Base-by-base conservation (phyloP, 2,113 vertebrate genomes). In the Tenrec ecaudatus region DNA sequence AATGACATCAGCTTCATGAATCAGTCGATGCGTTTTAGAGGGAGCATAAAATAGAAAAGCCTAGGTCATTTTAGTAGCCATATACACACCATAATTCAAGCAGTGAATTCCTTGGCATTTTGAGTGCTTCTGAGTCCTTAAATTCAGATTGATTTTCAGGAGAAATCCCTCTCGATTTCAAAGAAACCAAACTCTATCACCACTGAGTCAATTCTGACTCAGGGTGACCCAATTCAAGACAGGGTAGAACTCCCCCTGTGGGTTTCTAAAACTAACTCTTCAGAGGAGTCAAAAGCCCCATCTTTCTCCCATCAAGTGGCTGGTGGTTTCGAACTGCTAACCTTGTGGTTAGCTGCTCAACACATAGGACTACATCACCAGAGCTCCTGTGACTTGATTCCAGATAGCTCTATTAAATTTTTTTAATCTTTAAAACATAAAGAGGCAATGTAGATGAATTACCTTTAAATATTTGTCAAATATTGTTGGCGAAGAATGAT, bases 401-500 rank as follows among this genome's bases (percentile, higher is more conserved):
- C 60, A 62, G 60, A 92, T 71, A 17, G 16, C 68, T 91, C 60
- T 7, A 11, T 68, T 64, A 77, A 40, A 91, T 36, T 66, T 66
- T 66, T 66, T 64, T 83, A 4, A 69, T 69, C 6, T 83, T 77
- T 53, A 78, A 96, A 93, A 38, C 40, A 8, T 4, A 84, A 22
- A 22, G 38, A 69, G 17, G 9, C 25, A 78, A 43, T 92, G 60
- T 87, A 60, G 47, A 53, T 82, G 23, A 73, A 58, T 68, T 94
- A 77, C 4, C 23, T 38, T 96, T 92, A 92, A 95, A 71, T 91
- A 85, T 93, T 84, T 84, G 66, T 90, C n/a, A 43, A 93, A 36
- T 10, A 82, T 27, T 53, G 22, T 73, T 60, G 81, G 53, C 29
- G 27, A 82, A 93, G 25, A 90, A 53, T 36, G 33, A 86, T 80